Evolutionary conservation across 1,140 invertebrate species (phyloP).

Genomic region (Drosophila sturtevanti): DNA sequence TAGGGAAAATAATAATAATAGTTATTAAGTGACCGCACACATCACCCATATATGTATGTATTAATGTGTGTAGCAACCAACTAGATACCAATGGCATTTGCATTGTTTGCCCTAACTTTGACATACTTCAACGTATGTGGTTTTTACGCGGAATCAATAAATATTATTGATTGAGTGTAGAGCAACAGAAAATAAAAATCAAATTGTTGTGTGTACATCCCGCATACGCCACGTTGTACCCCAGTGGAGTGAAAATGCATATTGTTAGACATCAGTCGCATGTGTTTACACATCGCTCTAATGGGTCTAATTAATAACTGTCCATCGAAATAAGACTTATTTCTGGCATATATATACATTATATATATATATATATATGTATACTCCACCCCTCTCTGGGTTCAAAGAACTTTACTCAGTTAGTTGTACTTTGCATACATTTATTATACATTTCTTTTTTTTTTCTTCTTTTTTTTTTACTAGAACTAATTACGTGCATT

Average conservation of each 20-base stretch:
- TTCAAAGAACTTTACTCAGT: conserved; percentile 68
- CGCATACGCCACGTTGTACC: conserved; percentile 46
- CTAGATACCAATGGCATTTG: conserved; percentile 48
- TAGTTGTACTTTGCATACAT: conserved; percentile 38
- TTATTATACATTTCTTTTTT: conserved; percentile 49
- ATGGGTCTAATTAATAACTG: conserved; percentile 56
- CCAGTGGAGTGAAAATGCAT: background rate
- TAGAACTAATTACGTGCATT: conserved; percentile 63
- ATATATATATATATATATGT: no score
- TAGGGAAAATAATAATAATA: conserved; percentile 52
- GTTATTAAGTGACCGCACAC: conserved; percentile 61
- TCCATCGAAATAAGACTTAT: conserved; percentile 30
- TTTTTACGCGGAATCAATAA: conserved; percentile 55
- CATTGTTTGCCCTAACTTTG: conserved; percentile 70
- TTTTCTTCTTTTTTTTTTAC: conserved; percentile 31
- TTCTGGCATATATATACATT: conserved; percentile 5
- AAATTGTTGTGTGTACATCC: conserved; percentile 31
- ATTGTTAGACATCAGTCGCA: conserved; percentile 4
- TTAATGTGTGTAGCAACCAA: background rate
- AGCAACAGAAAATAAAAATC: conserved; percentile 24
- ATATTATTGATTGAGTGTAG: conserved; percentile 56
- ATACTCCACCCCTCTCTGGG: conserved; percentile 7
- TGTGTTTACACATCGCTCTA: conserved; percentile 44
- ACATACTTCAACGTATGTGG: conserved; percentile 55
- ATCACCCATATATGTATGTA: conserved; percentile 25